phyloP scores from a whole-genome alignment of 2,113 vertebrate genomes.

The Bubo scandiacus region DNA sequence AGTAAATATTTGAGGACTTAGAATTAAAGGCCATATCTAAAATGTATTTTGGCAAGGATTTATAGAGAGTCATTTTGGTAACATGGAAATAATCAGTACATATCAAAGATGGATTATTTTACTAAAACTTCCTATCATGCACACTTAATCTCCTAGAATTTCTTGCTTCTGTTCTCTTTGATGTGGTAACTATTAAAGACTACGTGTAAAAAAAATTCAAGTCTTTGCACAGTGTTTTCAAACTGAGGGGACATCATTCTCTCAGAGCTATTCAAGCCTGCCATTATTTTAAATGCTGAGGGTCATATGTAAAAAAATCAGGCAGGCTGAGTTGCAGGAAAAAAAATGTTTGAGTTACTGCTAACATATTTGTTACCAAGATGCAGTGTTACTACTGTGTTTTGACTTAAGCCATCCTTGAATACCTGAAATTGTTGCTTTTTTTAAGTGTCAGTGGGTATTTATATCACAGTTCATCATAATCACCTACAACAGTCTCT shows the following conservation, averaged over 20 bases:
- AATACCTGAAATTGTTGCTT: neutral
- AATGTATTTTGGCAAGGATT: neutral
- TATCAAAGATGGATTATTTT: neutral
- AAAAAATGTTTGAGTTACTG: neutral
- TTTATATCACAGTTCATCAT: neutral
- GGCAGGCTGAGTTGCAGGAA: neutral
- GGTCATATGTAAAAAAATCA: neutral
- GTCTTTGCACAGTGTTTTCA: neutral
- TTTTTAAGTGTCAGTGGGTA: neutral
- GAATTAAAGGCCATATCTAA: neutral
- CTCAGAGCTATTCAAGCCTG: neutral
- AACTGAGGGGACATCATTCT: neutral
- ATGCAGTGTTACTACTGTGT: neutral
- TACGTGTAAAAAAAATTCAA: neutral
- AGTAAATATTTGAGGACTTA: neutral
- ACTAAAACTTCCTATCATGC: neutral
- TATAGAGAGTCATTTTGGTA: neutral
- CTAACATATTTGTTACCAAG: neutral
- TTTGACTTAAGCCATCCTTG: neutral
- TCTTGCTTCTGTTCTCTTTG: neutral
- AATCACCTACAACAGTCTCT: neutral
- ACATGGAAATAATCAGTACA: neutral
- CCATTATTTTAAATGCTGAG: neutral
- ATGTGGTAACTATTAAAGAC: neutral
- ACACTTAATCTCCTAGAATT: neutral